Evolutionary conservation across 2,113 vertebrate species (phyloP).

Genomic region (Plotosus lineatus): DNA sequence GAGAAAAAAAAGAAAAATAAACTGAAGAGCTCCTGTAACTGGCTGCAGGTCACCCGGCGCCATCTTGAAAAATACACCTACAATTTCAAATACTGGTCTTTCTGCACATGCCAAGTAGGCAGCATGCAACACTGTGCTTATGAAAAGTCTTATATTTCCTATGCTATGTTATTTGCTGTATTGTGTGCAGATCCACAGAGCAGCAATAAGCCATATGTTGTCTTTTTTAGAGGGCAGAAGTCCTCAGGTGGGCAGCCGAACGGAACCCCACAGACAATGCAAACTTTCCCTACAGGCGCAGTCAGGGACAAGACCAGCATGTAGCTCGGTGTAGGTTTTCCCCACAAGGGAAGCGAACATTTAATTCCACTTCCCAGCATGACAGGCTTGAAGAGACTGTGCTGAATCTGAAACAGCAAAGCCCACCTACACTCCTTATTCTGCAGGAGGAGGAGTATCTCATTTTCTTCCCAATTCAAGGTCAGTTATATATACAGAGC

Average conservation of each 20-base stretch:
- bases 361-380: slow-evolving; percentile 56
- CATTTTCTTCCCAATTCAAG: slow-evolving; percentile 2
- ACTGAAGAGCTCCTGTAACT: too few relatives aligned
- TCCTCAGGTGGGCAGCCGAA: slow-evolving; percentile 34
- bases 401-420: slow-evolving; percentile 44
- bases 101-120: too few relatives aligned
- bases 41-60: too few relatives aligned
- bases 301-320: slow-evolving; percentile 39
- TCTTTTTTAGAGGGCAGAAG: not conserved
- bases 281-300: slow-evolving; percentile 49
- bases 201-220: not conserved
- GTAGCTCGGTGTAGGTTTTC: slow-evolving; percentile 47
- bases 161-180: not conserved
- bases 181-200: not conserved
- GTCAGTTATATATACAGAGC: not conserved
- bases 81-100: too few relatives aligned
- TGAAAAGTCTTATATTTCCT: not conserved
- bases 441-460: slow-evolving; percentile 7
- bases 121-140: not conserved
- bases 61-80: too few relatives aligned
- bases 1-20: too few relatives aligned
- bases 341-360: slow-evolving; percentile 46
- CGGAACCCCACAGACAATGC: slow-evolving; percentile 33
- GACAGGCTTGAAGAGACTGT: slow-evolving; percentile 43
- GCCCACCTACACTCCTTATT: slow-evolving; percentile 35